A percentile compares a stretch with the other conserved stretches of the same genome.
Evolutionary conservation across 2,888 invertebrate species (phyloP).

Genomic region (Nomada fucata): DNA sequence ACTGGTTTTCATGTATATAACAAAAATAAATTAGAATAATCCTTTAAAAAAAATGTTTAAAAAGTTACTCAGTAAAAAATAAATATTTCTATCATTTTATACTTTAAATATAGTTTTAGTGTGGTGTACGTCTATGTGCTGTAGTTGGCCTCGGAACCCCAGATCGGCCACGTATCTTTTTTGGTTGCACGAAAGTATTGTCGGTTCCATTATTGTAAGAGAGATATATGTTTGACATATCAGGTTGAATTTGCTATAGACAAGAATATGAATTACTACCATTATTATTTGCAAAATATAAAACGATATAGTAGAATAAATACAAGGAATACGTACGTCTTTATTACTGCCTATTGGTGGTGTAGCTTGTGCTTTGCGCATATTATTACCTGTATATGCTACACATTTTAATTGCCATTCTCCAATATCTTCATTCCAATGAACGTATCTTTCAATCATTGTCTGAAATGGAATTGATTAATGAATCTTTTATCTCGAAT

Average conservation of each 20-base stretch:
- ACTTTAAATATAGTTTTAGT: slow-evolving; percentile 65
- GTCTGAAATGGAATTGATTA: slow-evolving; percentile 85
- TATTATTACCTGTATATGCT: slow-evolving; percentile 99
- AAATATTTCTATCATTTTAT: slow-evolving; percentile 58
- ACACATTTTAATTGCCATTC: slow-evolving; percentile 99
- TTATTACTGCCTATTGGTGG: slow-evolving; percentile 77
- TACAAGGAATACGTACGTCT: slow-evolving; percentile 75
- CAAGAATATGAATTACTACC: background rate
- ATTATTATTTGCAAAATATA: background rate
- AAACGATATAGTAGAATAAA: background rate
- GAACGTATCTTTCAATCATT: slow-evolving; percentile 95
- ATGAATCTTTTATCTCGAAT: background rate
- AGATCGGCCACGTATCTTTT: slow-evolving; percentile 85
- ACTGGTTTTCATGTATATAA: slow-evolving; percentile 32
- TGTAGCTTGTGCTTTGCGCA: slow-evolving; percentile 89
- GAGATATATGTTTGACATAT: slow-evolving; percentile 89
- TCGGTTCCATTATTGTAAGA: slow-evolving; percentile 86
- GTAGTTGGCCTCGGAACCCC: slow-evolving; percentile 86
- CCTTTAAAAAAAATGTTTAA: slow-evolving; percentile 46
- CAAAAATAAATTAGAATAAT: slow-evolving; percentile 59
- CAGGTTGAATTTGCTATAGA: slow-evolving; percentile 86
- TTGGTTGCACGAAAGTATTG: slow-evolving; percentile 86
- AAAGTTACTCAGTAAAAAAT: slow-evolving; percentile 53
- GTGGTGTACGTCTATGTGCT: slow-evolving; percentile 81
- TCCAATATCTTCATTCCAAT: slow-evolving; percentile 99